These are phyloP conservation scores for Heliangelus exortis DNA, from an alignment of 2,797 vertebrate species.

Conservation along the genomic window DNA sequence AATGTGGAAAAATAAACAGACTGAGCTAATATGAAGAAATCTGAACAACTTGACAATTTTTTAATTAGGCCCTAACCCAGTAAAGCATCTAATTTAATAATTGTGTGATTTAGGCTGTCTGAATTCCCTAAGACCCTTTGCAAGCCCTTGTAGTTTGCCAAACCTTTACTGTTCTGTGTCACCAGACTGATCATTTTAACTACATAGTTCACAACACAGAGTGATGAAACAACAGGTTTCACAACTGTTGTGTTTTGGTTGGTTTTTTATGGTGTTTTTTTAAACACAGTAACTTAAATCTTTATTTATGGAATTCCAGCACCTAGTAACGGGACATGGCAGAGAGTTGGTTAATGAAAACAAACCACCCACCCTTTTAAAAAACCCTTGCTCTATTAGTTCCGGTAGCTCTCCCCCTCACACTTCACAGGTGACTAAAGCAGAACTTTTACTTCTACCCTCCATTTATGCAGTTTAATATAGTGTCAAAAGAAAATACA, in stretches of 20 bases:
- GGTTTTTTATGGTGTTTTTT: not conserved
- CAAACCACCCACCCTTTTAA: not conserved
- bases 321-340: not conserved
- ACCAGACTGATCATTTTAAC: not conserved
- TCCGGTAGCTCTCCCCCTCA: not conserved
- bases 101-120: not conserved
- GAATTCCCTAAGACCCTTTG: not conserved
- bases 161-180: not conserved
- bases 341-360: not conserved
- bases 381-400: not conserved
- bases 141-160: not conserved
- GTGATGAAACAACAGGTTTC: not conserved
- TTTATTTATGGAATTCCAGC: not conserved
- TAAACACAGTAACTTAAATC: not conserved
- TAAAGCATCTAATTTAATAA: not conserved
- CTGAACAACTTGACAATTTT: not conserved
- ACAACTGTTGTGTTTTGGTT: accelerated
- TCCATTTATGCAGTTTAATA: not conserved
- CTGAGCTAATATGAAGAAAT: not conserved
- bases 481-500: not conserved
- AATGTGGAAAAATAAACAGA: slow-evolving; percentile 18
- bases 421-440: not conserved
- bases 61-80: slow-evolving; percentile 12
- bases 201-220: not conserved
- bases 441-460: not conserved